Evolutionary conservation across 2,888 invertebrate species (phyloP), one percentile per base, ranked within the genome.

Genomic region (Drosophila fulvimacula): DNA sequence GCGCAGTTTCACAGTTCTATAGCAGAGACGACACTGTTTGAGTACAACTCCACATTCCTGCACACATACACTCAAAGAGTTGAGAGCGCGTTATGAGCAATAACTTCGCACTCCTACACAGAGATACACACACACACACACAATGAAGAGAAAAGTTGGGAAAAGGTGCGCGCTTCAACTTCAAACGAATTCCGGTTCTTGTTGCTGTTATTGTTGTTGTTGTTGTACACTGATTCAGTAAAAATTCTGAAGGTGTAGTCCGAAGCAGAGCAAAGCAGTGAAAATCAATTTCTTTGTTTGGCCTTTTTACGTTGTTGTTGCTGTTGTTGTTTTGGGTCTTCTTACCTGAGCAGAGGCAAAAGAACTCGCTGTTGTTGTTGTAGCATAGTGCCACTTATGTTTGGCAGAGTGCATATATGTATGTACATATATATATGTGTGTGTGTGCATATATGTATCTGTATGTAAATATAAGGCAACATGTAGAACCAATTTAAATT

Each of bases 251-350:
- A 75, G 66, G 73, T 81, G 74, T 67, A 77, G 64, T 69, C 44
- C 66, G 15, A 36, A 48, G 3, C 48, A 69, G 49, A 48, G 52
- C 64, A 61, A 42, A 55, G 76, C 78, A 80, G 84, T 78, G 87
- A 88, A 83, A 83, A 83, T 86, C 88, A 88, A 83, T 83, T 88
- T 88, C 78, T 76, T 83, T 83, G 87, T 83, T 81, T 68, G 56
- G 66, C 64, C 68, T 72, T 78, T 77, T 69, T 71, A 51, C 51
- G 41, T 41, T 75, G 44, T 67, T 52, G 41, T 41, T 75, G 44
- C 62, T 68, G 52, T 70, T 70, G 51, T 39, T 42, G 34, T 41
- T 41, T 27, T 61, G 52, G 58, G 44, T 66, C 60, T 74, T 75
- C 61, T 65, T 81, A 75, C 79, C 72, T 88, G 63, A 49, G 61